Evolutionary conservation across 2,888 invertebrate species (phyloP).

Genomic region (Rhodophaea formosa): DNA sequence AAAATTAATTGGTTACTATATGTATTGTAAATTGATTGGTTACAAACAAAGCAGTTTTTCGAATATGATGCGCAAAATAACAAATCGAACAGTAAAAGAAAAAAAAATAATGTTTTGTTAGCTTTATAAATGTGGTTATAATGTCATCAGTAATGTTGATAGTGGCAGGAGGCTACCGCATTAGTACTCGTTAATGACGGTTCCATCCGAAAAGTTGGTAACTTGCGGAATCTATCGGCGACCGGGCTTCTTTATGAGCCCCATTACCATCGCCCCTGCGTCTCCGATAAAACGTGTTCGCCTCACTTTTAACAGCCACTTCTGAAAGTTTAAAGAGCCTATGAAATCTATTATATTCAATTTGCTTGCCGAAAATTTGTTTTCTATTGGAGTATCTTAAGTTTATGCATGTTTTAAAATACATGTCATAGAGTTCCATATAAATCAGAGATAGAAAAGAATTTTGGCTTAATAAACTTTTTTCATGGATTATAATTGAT

Average conservation of each 20-base stretch:
- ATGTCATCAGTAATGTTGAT: constrained; percentile 43
- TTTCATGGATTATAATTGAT: too few relatives aligned
- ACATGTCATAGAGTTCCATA: too few relatives aligned
- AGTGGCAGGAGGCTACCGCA: constrained; percentile 52
- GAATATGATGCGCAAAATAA: too few relatives aligned
- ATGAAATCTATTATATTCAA: constrained; percentile 69
- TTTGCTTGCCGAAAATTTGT: constrained; percentile 38
- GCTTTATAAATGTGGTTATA: constrained; percentile 11
- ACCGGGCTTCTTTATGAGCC: constrained; percentile 71
- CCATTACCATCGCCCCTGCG: constrained; percentile 76
- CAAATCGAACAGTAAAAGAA: too few relatives aligned
- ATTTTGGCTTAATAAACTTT: too few relatives aligned
- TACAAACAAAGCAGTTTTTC: too few relatives aligned
- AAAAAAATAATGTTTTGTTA: not conserved
- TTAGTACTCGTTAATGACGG: constrained; percentile 70
- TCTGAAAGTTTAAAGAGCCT: constrained; percentile 60
- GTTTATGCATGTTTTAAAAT: too few relatives aligned
- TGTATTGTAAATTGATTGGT: too few relatives aligned
- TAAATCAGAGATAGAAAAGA: too few relatives aligned
- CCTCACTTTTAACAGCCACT: constrained; percentile 69
- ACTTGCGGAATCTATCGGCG: constrained; percentile 75
- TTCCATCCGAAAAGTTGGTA: constrained; percentile 71
- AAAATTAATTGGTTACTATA: too few relatives aligned
- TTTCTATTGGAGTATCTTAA: constrained; percentile 18
- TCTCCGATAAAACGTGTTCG: constrained; percentile 77